These are phyloP conservation scores for Phrixothrix hirtus DNA, from an alignment of 2,888 invertebrate genomes.

Conservation along the genomic window DNA sequence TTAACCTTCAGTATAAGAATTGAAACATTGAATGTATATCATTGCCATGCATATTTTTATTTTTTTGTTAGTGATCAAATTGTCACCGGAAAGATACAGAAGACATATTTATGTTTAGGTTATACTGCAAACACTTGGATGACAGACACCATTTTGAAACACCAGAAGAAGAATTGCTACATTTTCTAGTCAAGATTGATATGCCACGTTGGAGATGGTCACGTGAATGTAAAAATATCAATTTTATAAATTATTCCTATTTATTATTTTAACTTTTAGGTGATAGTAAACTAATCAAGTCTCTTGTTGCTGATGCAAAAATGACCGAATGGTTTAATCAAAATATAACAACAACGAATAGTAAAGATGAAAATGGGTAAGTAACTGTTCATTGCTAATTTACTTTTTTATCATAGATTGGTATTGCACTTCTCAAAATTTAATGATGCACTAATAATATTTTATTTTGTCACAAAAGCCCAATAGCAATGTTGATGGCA, in stretches of 20 bases:
- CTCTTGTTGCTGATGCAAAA: conserved; percentile 85
- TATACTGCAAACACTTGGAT: conserved; percentile 63
- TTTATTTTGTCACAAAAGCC: conserved; percentile 60
- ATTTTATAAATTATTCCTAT: too few relatives aligned
- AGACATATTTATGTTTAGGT: too few relatives aligned
- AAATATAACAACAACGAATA: conserved; percentile 69
- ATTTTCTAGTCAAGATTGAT: conserved; percentile 78
- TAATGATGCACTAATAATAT: conserved; percentile 38
- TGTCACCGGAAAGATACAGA: too few relatives aligned
- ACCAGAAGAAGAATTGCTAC: conserved; percentile 75
- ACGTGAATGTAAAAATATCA: conserved; percentile 45
- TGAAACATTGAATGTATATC: too few relatives aligned
- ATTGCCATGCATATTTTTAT: too few relatives aligned
- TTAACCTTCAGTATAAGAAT: too few relatives aligned
- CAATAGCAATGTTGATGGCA: conserved; percentile 92
- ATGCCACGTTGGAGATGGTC: conserved; percentile 84
- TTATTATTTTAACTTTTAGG: conserved; percentile 65
- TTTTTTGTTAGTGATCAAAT: too few relatives aligned
- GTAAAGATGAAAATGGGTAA: conserved; percentile 74
- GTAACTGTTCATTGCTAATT: conserved; percentile 37
- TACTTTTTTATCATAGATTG: neutral
- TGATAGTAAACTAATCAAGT: conserved; percentile 82
- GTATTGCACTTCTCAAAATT: conserved; percentile 26
- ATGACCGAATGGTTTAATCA: conserved; percentile 85
- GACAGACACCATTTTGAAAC: conserved; percentile 60